These are phyloP conservation scores for Rhinophrynus dorsalis DNA, from an alignment of 2,797 vertebrate species.

Conservation along the genomic window DNA sequence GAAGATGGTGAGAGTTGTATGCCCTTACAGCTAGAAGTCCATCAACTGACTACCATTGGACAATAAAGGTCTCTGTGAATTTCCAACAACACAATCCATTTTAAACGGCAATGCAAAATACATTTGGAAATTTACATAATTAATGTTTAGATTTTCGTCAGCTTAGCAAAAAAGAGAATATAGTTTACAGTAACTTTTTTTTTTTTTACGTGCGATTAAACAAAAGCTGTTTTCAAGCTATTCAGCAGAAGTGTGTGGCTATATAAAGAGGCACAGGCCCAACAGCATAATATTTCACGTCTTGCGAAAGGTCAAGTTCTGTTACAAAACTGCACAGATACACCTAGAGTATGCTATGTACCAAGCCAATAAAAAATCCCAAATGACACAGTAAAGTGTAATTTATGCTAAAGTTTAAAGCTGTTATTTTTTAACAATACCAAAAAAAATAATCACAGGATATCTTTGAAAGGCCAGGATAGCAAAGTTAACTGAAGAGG, in stretches of 20 bases:
- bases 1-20: too few species aligned
- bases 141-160: conserved; percentile 36
- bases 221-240: conserved; percentile 18
- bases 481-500: background rate
- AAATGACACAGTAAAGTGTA: conserved; percentile 52
- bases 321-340: conserved; percentile 44
- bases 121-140: conserved; percentile 22
- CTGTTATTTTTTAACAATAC: conserved; percentile 47
- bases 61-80: too few species aligned
- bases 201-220: conserved; percentile 6
- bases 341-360: conserved; percentile 52
- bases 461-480: background rate
- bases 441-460: conserved; percentile 11
- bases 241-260: conserved; percentile 36
- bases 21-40: too few species aligned
- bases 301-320: conserved; percentile 18
- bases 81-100: background rate
- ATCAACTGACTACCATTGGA: too few species aligned
- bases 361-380: conserved; percentile 43
- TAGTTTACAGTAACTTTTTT: conserved; percentile 27
- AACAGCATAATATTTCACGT: conserved; percentile 41
- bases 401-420: conserved; percentile 49
- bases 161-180: conserved; percentile 49
- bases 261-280: conserved; percentile 13
- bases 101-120: conserved; percentile 1